Evolutionary conservation across 1,140 invertebrate genomes (phyloP), one percentile per base, ranked within the genome.

Genomic region (Apolygus lucorum): DNA sequence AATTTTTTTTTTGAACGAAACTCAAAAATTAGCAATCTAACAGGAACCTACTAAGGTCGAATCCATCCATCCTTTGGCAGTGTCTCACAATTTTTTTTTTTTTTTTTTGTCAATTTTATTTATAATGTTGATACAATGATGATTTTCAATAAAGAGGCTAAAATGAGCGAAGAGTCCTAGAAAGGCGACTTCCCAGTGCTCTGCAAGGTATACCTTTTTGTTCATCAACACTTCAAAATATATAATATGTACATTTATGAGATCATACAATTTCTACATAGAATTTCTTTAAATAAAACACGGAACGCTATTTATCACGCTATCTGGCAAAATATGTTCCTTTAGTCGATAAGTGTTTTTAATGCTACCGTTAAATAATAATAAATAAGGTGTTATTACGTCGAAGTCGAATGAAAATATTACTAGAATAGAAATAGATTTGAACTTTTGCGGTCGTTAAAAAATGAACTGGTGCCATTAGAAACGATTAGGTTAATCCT

Each of bases 61-160:
- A 42, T 42, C 22, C 54, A 22, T 59, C 34, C 17, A 11, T 59
- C 11, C 54, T 59, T 59, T 59, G 54, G 54, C 54, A 59, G 54
- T 59, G 54, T 49, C 34, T 11, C 34, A 17, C 34, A 49, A 17
- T 49, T 11, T 49, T 49, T 49, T 11, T 11, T n/a, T n/a, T n/a
- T n/a, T n/a, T n/a, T n/a, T n/a, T n/a, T n/a, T n/a, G n/a, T n/a
- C n/a, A n/a, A n/a, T n/a, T n/a, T n/a, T n/a, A n/a, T n/a, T n/a
- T n/a, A n/a, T n/a, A n/a, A 17, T 42, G 34, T 42, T 17, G 22
- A 59, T 8, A 24, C n/a, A 59, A 17, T 17, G 22, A 59, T 21
- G 11, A 4, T 17, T 59, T 21, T 17, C 13, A 21, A 22, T 59
- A 59, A 59, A 59, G 8, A 21, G 22, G 54, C 54, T 13, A 59